Evolutionary conservation across 2,113 vertebrate genomes (phyloP).

Genomic region (Scopus umbretta): DNA sequence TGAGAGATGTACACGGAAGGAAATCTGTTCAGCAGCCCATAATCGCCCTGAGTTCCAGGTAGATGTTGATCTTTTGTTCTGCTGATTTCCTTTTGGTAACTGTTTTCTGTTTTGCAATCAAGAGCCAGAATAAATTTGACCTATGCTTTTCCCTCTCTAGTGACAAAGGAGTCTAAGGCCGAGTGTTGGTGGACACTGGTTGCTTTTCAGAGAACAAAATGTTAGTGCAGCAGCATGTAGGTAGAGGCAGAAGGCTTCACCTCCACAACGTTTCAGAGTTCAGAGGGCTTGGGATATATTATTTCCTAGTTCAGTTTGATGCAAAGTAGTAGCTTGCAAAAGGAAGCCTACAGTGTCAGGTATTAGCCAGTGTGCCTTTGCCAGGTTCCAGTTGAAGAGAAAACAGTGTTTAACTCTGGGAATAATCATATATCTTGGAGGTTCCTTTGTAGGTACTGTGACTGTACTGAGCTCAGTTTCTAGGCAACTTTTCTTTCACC

Average conservation of each 20-base stretch:
- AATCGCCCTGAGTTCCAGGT: background rate
- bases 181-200: background rate
- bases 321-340: background rate
- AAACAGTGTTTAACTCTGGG: background rate
- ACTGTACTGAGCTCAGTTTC: background rate
- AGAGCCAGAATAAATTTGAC: background rate
- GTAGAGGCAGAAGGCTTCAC: background rate
- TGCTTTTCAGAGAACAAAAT: background rate
- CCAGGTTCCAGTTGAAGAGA: background rate
- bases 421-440: background rate
- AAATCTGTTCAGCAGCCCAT: conserved; percentile 3
- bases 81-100: background rate
- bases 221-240: background rate
- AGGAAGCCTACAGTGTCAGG: background rate
- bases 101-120: background rate
- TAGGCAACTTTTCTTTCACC: background rate
- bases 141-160: background rate
- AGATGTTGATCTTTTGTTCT: background rate
- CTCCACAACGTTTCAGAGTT: background rate
- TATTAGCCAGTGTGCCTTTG: background rate
- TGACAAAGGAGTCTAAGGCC: background rate
- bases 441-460: background rate
- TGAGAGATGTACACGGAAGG: conserved; percentile 1
- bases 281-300: background rate
- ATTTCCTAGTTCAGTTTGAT: background rate